These are phyloP conservation scores for Dendrocincla fuliginosa DNA, from an alignment of 2,797 vertebrate species.

Conservation along the genomic window DNA sequence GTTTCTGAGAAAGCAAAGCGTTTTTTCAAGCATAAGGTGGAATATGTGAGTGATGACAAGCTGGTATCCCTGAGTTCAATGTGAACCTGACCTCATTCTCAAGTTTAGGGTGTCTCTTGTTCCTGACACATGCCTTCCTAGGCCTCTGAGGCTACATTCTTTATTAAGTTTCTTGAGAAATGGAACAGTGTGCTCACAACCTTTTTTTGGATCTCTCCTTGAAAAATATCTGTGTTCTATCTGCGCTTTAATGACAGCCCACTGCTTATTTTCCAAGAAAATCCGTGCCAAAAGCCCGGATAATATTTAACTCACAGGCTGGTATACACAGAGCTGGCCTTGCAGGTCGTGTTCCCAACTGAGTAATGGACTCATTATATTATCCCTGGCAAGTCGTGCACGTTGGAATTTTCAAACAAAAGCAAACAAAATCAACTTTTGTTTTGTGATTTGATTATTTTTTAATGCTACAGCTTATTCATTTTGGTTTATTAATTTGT, in stretches of 20 bases:
- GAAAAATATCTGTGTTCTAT: conserved; percentile 55
- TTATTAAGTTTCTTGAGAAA: conserved; percentile 54
- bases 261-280: conserved; percentile 37
- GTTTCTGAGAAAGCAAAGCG: conserved; percentile 36
- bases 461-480: conserved; percentile 71
- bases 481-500: conserved; percentile 78
- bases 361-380: conserved; percentile 33
- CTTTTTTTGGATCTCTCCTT: conserved; percentile 36
- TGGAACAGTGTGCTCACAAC: conserved; percentile 31
- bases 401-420: conserved; percentile 47
- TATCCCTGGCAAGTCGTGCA: conserved; percentile 14
- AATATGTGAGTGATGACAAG: conserved; percentile 52
- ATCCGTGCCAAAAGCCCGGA: not conserved
- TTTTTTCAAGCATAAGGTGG: not conserved
- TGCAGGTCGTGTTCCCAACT: conserved; percentile 45
- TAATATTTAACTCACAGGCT: conserved; percentile 48
- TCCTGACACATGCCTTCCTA: conserved; percentile 16
- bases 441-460: conserved; percentile 67
- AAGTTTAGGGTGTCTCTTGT: conserved; percentile 14
- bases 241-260: conserved; percentile 37
- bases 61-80: conserved; percentile 28
- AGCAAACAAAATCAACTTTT: conserved; percentile 64
- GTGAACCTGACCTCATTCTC: conserved; percentile 53
- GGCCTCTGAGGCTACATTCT: conserved; percentile 29
- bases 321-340: conserved; percentile 39